These are phyloP conservation scores for Boloria euphrosyne DNA, from an alignment of 2,888 invertebrate species.

Conservation along the genomic window DNA sequence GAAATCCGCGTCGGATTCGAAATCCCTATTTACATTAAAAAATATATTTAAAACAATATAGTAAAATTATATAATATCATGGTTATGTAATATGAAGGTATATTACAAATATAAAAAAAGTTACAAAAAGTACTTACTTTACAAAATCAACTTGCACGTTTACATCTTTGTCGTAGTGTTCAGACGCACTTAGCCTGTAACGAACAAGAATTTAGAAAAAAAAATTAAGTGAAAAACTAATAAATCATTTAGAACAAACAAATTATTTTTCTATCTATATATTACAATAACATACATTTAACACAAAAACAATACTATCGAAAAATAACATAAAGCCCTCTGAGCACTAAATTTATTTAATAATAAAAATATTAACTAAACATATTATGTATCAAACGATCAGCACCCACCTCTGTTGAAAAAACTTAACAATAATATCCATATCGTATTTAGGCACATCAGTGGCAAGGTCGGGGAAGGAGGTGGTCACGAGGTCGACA, in stretches of 20 bases:
- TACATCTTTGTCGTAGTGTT: constrained; percentile 62
- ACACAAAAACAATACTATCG: neutral
- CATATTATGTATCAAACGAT: constrained; percentile 5
- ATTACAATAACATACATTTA: neutral
- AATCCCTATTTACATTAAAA: constrained; percentile 78
- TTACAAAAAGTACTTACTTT: constrained; percentile 57
- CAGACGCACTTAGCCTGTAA: constrained; percentile 61
- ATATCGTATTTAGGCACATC: constrained; percentile 87
- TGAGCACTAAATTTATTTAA: no score
- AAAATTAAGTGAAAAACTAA: neutral
- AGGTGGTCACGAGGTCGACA: constrained; percentile 84
- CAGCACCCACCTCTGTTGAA: constrained; percentile 79
- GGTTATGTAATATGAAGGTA: no score
- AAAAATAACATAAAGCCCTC: neutral
- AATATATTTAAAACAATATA: no score
- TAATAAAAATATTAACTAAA: neutral
- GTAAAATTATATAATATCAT: no score
- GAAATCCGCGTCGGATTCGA: constrained; percentile 92
- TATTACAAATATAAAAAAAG: no score
- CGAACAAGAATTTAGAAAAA: constrained; percentile 4
- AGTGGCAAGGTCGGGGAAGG: constrained; percentile 86
- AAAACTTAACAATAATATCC: constrained; percentile 87
- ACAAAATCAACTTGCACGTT: constrained; percentile 72
- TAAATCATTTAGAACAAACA: neutral
- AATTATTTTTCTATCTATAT: no score